Base-by-base conservation (phyloP, 2,888 invertebrate species). In the Tetropium fuscum region DNA sequence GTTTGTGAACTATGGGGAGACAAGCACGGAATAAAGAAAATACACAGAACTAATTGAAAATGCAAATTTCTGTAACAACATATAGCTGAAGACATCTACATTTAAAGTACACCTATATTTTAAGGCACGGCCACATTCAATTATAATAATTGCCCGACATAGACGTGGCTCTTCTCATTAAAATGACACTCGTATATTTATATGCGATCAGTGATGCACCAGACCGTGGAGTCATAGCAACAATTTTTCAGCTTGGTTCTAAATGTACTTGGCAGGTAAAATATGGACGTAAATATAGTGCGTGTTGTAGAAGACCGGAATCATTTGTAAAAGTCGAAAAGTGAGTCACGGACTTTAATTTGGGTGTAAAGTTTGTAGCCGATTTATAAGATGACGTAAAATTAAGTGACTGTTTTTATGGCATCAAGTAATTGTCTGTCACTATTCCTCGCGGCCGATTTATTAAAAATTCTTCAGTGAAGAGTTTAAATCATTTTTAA, bases 141-240 rank as follows among this genome's bases (percentile, higher is more conserved):
- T 60, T 60, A 49, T 56, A 56, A 58, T 58, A 49, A 58, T 36
- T 22, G 53, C 36, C 53, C n/a, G n/a, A n/a, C n/a, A n/a, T n/a
- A 19, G 48, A 18, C 38, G 13, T 27, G 41, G 34, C 40, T 13
- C 40, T 25, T 51, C 54, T 57, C 56, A 55, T 57, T 63, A 47
- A 57, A 53, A 58, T 61, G 61, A 57, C 61, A 61, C 51, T 16
- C 25, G 18, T 13, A 13, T 27, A 51, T 40, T 22, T n/a, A n/a
- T n/a, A n/a, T n/a, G n/a, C n/a, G n/a, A 40, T 40, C 51, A 20
- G 11, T 15, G 27, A 27, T 13, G 16, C 51, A 20, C 8, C 34
- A 13, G 27, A 44, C 27, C 44, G 15, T 25, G 27, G 13, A 5
- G 25, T 8, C 16, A 22, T 11, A 41, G 32, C 47, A 18, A 47